Evolutionary conservation across 2,797 vertebrate species (phyloP), one percentile per base, ranked within the genome.

Genomic region (Huso huso): DNA sequence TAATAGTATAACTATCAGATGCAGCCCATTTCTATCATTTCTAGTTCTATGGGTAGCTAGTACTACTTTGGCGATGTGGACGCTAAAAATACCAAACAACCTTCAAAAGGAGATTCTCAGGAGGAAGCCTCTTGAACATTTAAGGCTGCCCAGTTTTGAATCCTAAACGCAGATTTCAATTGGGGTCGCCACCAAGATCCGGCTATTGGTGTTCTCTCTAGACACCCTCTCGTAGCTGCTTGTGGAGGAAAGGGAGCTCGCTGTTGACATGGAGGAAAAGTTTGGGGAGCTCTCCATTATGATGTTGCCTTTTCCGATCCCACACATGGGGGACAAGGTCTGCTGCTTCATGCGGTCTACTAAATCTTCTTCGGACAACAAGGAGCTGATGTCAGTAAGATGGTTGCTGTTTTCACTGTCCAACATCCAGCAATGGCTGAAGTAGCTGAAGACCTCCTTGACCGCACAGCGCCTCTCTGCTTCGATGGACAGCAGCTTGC

Each of bases 391-490:
- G 61, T 88, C 86, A 15, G 83, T 67, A 10, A 73, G 75, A 1
- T 75, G 77, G 51, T 86, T 83, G 52, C 87, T 87, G 0, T 84
- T 84, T 71, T 87, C 80, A 0, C 77, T 74, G 7, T 90, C 89
- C 63, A 91, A 82, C 87, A 91, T 89, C 91, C 91, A 93, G 68
- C 83, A 87, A 76, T 90, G 86, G 74, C 85, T 87, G 72, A 92
- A 88, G 82, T 90, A 90, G 6, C 82, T 82, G 1, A 92, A 89
- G 55, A 93, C 88, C 67, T 92, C 91, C 61, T 90, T 91, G 73
- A 92, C 89, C 0, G 89, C 85, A 77, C 91, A 92, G 64, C 91
- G 87, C 18, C 81, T 81, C 69, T 89, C 84, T 63, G 90, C 89
- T 66, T 91, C 89, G 23, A 92, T 84, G 0, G 89, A 87, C 1